Evolutionary conservation across 2,797 vertebrate species (phyloP), one percentile per base, ranked within the genome.

Genomic region (Amazona ochrocephala): DNA sequence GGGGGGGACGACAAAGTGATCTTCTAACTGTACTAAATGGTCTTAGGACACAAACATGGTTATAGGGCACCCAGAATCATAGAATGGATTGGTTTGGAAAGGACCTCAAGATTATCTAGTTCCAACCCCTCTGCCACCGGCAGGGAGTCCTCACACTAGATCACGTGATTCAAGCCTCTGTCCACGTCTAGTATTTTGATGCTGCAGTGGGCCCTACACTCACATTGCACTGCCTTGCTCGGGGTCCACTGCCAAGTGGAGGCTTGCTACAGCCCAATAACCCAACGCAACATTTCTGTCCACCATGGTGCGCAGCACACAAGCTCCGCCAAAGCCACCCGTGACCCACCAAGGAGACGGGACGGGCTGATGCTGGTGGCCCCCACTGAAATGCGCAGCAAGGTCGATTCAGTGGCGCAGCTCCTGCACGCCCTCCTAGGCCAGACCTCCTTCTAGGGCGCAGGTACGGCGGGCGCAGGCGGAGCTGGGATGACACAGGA

Each of bases 141-240:
- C n/a, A 60, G 15, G 56, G n/a, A 24, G n/a, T 8, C 22, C 56
- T 60, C n/a, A 37, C 5, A 11, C 56, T 8, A 37, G n/a, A 17
- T 10, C 14, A 17, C 17, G 56, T 17, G 22, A 15, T 15, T 14
- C 56, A 60, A 37, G n/a, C 23, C n/a, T 34, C n/a, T 37, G 22
- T 11, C 3, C n/a, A 2, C 0, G 2, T 1, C 15, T 20, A 5
- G 29, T 23, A 2, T 8, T 11, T 10, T 2, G 44, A 4, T 5
- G 19, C 45, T n/a, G 29, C 20, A 4, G 1, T 1, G 11, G 50
- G 21, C 13, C 37, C 45, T 6, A 11, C 16, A 26, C n/a, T 60
- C n/a, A 60, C 32, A 22, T 23, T 3, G 2, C n/a, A 17, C 56
- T 58, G 14, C 47, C 32, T 15, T 21, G n/a, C 29, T 48, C 23